Conservation (phyloP, 1,140 invertebrate species). For the Zelostemma sp. region DNA sequence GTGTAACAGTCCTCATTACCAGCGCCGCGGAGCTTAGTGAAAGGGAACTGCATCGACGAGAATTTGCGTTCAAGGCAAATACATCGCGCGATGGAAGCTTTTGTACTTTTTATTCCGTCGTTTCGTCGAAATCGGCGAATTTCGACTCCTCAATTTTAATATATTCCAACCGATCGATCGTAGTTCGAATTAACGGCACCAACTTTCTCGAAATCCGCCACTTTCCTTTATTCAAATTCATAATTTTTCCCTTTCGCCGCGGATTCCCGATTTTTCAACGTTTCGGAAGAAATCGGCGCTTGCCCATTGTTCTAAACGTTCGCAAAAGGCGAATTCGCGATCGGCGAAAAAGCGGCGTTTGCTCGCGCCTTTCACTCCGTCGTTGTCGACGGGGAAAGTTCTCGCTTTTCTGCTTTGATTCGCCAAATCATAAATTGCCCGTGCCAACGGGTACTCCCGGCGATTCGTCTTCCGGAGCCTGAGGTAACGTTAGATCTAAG, state of each 20-base stretch:
- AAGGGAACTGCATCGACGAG: constrained; percentile 56
- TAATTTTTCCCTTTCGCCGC: neutral
- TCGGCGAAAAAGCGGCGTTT: constrained; percentile 44
- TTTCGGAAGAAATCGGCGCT: neutral
- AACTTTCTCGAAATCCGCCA: constrained; percentile 33
- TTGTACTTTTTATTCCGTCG: constrained; percentile 50
- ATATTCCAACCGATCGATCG: neutral
- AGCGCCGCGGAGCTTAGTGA: constrained; percentile 52
- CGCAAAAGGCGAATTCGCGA: constrained; percentile 36
- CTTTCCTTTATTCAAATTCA: constrained; percentile 47
- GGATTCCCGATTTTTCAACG: too few relatives aligned
- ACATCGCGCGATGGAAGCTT: constrained; percentile 47
- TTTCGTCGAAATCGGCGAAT: too few relatives aligned
- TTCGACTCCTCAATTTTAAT: neutral
- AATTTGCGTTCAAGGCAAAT: constrained; percentile 66
- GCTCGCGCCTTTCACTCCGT: constrained; percentile 50
- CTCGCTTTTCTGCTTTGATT: constrained; percentile 47
- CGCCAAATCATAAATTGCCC: constrained; percentile 39
- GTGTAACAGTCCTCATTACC: constrained; percentile 24
- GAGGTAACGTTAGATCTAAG: too few relatives aligned
- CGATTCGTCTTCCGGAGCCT: constrained; percentile 2
- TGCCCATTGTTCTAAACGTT: neutral
- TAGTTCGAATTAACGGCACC: constrained; percentile 30
- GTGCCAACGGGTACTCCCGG: constrained; percentile 27
- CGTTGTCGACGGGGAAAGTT: constrained; percentile 53